Conservation (phyloP, 2,113 vertebrate genomes). For the Geococcyx californianus region DNA sequence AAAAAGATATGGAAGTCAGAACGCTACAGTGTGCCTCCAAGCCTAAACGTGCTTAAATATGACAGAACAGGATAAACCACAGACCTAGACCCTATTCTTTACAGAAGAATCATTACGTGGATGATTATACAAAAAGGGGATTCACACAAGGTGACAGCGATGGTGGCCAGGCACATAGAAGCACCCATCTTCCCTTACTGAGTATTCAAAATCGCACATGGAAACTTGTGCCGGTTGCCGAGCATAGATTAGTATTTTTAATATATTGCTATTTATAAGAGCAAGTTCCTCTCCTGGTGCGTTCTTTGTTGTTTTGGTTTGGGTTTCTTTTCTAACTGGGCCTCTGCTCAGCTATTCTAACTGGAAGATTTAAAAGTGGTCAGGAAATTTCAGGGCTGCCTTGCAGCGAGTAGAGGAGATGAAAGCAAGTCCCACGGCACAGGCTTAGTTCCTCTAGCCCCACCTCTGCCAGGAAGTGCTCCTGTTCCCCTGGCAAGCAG, state of each 20-base stretch:
- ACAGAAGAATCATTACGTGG: background rate
- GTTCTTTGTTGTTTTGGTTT: background rate
- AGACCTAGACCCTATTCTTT: background rate
- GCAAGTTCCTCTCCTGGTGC: background rate
- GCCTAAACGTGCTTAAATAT: background rate
- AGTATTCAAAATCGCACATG: conserved; percentile 31
- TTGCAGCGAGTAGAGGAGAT: background rate
- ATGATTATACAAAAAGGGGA: background rate
- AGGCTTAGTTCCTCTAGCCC: background rate
- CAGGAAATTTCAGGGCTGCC: background rate
- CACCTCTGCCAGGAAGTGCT: conserved; percentile 46
- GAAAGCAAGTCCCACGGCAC: background rate
- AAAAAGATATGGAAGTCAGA: accelerated
- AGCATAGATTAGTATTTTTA: conserved; percentile 62
- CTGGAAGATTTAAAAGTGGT: conserved; percentile 11
- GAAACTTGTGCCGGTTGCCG: conserved; percentile 49
- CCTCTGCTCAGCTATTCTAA: background rate
- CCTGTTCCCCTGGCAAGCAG: conserved; percentile 26
- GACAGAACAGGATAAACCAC: background rate
- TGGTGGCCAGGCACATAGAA: conserved; percentile 12
- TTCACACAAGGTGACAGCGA: conserved; percentile 47
- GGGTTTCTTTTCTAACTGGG: background rate
- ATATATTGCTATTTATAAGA: conserved; percentile 63
- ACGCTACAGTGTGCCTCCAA: background rate
- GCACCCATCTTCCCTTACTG: background rate